Evolutionary conservation across 2,113 vertebrate species (phyloP), one percentile per base, ranked within the genome.

Genomic region (Diphyllodes magnificus): DNA sequence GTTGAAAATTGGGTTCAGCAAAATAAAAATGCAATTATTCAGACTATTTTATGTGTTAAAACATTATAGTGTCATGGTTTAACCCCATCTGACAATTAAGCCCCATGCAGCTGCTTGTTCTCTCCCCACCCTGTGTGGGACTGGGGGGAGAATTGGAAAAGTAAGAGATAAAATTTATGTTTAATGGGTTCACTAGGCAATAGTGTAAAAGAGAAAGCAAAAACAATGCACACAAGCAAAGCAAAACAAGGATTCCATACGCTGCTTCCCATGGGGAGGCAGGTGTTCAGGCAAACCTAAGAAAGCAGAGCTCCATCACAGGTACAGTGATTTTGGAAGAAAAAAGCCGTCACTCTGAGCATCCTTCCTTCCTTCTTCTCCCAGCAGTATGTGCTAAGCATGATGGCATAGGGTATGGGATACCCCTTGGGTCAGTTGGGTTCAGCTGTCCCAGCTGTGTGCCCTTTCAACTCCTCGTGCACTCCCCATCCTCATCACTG

Each of bases 171-270:
- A 88, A 50, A 60, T 1, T 49, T 3, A 0, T 17, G 3, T 31
- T 61, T 61, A 40, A 30, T 60, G 21, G 28, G 10, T 40, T 47
- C 47, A 40, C 42, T 54, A 31, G 30, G 22, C 6, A 69, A 35
- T 13, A 27, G 6, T 45, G 37, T 25, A 50, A 37, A 25, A 64
- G 9, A 8, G 9, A 60, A 56, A 71, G 17, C 15, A 84, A 65
- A 80, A 88, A 7, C 15, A 2, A 2, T 1, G 0, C 3, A 9
- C 2, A 7, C 1, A 60, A 64, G 16, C 8, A 28, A 59, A 81
- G n/a, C 1, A 50, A 82, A 64, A 3, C 11, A n/a, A 33, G 7
- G 9, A 73, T 82, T 82, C 28, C 1, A 18, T 50, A 72, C 35
- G 11, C 4, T 9, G 6, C 2, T 59, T 88, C 44, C 14, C 28